These are phyloP conservation scores for Collichthys lucidus DNA, from an alignment of 2,113 vertebrate species.

Conservation along the genomic window DNA sequence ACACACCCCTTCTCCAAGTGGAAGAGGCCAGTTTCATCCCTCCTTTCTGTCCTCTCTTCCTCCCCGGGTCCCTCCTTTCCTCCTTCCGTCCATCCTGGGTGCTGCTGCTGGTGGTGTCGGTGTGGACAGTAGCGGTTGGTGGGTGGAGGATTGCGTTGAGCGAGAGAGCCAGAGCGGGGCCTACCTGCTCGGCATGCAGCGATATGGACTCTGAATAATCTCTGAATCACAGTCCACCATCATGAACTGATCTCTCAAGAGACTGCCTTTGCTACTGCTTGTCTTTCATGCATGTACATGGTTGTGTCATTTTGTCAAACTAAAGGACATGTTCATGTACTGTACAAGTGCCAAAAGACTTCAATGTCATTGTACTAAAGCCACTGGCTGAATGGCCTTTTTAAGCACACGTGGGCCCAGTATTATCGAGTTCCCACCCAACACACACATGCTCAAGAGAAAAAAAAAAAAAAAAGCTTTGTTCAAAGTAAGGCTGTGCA, in stretches of 20 bases:
- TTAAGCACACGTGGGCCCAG: conserved; percentile 76
- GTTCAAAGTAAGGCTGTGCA: conserved; percentile 75
- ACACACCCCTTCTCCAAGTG: conserved; percentile 81
- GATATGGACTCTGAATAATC: conserved; percentile 83
- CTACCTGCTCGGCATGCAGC: conserved; percentile 83
- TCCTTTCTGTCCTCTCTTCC: conserved; percentile 88
- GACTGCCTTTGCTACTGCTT: conserved; percentile 84
- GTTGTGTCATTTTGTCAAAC: conserved; percentile 82
- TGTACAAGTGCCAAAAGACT: conserved; percentile 85
- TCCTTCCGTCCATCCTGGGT: conserved; percentile 75
- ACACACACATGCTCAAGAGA: conserved; percentile 49
- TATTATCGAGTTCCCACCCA: conserved; percentile 62
- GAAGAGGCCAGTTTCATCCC: conserved; percentile 84
- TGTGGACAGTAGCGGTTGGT: conserved; percentile 86
- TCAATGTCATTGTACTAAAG: conserved; percentile 74
- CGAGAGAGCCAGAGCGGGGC: conserved; percentile 79
- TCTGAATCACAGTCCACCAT: conserved; percentile 74
- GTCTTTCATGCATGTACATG: conserved; percentile 87
- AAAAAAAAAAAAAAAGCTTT: conserved; percentile 53
- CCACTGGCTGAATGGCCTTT: conserved; percentile 78
- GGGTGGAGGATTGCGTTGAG: conserved; percentile 86
- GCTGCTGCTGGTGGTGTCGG: conserved; percentile 78
- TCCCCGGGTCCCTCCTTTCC: conserved; percentile 82
- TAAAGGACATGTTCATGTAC: conserved; percentile 85
- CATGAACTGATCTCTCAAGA: conserved; percentile 79